Evolutionary conservation across 2,113 vertebrate genomes (phyloP).

Genomic region (Cyphomyrus discorhynchus): DNA sequence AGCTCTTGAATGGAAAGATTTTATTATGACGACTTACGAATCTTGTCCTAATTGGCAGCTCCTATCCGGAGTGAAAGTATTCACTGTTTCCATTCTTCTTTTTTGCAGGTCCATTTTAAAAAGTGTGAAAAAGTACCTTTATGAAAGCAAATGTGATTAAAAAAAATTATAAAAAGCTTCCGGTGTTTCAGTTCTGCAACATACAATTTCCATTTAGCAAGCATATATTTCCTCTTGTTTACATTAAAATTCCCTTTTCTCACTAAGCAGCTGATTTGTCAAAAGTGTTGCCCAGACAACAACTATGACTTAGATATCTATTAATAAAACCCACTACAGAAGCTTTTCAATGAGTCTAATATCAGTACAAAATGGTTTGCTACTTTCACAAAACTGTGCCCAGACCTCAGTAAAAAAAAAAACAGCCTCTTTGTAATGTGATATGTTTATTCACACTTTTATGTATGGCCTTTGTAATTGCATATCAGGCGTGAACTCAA

Average conservation of each 20-base stretch:
- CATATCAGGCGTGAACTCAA: not conserved
- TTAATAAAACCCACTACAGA: not conserved
- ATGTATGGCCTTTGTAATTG: not conserved
- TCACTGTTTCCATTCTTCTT: not conserved
- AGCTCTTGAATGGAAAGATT: not conserved
- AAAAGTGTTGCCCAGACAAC: not conserved
- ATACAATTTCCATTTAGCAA: constrained; percentile 1
- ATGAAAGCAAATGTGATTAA: not conserved
- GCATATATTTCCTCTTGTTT: not conserved
- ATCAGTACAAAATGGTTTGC: not conserved
- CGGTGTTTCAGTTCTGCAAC: not conserved
- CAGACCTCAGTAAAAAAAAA: not conserved
- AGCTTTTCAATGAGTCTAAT: not conserved
- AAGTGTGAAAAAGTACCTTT: constrained; percentile 9
- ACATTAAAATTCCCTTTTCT: not conserved
- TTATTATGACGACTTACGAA: not conserved
- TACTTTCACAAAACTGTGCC: not conserved
- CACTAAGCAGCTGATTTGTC: not conserved
- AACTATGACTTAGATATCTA: not conserved
- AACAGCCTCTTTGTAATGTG: not conserved
- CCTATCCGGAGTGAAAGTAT: not conserved
- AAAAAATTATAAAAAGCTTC: not conserved
- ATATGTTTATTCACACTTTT: not conserved
- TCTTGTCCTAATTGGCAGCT: constrained; percentile 11
- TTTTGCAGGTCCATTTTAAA: not conserved